Evolutionary conservation across 92 coral and sea anemone genomes (phyloP), one percentile per base, ranked within the genome.

Genomic region (Epizoanthus rinbou): DNA sequence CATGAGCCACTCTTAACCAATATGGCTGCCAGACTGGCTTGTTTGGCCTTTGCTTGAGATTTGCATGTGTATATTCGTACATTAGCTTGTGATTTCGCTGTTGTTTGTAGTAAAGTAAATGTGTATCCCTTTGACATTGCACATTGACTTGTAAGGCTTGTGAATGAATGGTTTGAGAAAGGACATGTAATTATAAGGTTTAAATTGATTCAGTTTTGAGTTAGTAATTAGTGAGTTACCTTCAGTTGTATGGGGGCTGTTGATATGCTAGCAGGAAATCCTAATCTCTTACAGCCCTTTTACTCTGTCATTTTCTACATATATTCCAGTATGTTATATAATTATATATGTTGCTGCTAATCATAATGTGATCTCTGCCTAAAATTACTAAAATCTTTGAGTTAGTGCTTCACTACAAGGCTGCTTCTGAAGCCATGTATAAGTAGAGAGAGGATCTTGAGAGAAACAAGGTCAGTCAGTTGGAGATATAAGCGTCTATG

Each of bases 171-270:
- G 16, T 88, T 76, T 88, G 28, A 63, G 69, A 79, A 87, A 84
- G 84, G 75, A 76, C 64, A 65, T 76, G 59, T 33, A 76, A 84
- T 87, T 69, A 58, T 86, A 72, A 76, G 72, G 69, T 60, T 84
- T 76, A 84, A 88, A 84, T 84, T 84, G 89, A 78, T 84, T 88
- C 64, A 60, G 85, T 78, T 88, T 69, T 59, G 73, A 82, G 79
- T 57, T 68, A 57, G 68, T 71, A 69, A 78, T 78, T 78, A 39
- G 70, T 57, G 21, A 60, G 58, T 78, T 76, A 60, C 31, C 58
- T 37, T 76, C 39, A 78, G 57, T 59, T 60, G 82, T 60, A 60
- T 24, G 57, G 82, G 82, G 31, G 45, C 69, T 78, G 63, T 75
- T 58, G 39, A 60, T 60, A 62, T 60, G 71, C 71, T 60, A 59